phyloP scores from a whole-genome alignment of 2,113 vertebrate genomes.

The Bubalus kerabau region DNA sequence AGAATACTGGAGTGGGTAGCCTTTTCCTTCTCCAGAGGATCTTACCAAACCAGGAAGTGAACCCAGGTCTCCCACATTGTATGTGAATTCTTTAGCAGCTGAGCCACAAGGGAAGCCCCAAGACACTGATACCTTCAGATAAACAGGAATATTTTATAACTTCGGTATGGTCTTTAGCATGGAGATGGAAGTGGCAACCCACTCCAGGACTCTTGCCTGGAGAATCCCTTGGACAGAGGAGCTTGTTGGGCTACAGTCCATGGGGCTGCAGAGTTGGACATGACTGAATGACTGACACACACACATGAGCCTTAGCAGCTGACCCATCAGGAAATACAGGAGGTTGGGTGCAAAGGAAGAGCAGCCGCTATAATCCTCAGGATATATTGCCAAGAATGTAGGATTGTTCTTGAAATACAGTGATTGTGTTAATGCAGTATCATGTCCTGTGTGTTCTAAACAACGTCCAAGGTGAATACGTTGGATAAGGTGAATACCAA shows the following conservation, averaged over 20 bases:
- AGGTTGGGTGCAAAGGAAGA: not conserved
- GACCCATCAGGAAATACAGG: not conserved
- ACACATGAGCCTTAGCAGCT: not conserved
- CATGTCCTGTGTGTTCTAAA: not conserved
- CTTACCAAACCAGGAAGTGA: not conserved
- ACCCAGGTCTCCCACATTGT: not conserved
- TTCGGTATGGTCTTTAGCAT: not conserved
- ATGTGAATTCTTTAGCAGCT: not conserved
- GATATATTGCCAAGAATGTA: not conserved
- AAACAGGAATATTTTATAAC: not conserved
- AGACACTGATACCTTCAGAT: not conserved
- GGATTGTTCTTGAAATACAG: not conserved
- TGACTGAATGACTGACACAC: not conserved
- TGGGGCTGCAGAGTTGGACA: not conserved
- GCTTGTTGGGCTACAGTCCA: not conserved
- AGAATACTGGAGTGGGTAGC: not conserved
- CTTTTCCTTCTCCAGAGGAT: not conserved
- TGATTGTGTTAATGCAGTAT: not conserved
- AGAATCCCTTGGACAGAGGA: not conserved
- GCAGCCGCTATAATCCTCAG: not conserved
- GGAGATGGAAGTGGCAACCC: not conserved
- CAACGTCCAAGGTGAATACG: not conserved
- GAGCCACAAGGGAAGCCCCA: not conserved
- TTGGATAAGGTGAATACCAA: not conserved
- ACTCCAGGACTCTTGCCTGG: not conserved